These are phyloP conservation scores for Cheumatopsyche charites DNA, from an alignment of 1,140 invertebrate genomes.

Conservation along the genomic window DNA sequence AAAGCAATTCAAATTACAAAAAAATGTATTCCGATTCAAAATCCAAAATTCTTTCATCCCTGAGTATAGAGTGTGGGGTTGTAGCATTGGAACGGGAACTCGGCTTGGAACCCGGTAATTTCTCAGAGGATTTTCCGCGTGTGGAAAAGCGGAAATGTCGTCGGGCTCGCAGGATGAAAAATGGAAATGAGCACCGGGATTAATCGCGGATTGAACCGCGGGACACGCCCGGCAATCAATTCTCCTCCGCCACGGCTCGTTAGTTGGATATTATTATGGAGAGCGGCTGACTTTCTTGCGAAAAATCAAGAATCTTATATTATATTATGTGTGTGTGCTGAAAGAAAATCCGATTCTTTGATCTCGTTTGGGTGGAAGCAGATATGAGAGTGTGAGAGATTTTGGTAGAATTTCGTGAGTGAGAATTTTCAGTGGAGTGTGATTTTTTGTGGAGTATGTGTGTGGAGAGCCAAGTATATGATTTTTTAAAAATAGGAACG, in stretches of 20 bases:
- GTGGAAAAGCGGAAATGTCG: slow-evolving; percentile 33
- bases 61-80: background rate
- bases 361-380: no score
- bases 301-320: no score
- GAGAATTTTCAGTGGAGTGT: no score
- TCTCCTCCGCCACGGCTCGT: background rate
- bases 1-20: no score
- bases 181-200: slow-evolving; percentile 30
- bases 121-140: slow-evolving; percentile 35
- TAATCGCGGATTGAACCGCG: slow-evolving; percentile 35
- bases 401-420: no score
- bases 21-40: no score
- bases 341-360: background rate
- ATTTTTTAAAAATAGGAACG: no score
- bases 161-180: slow-evolving; percentile 27
- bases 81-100: slow-evolving; percentile 7
- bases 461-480: no score
- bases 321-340: background rate
- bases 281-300: background rate
- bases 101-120: slow-evolving; percentile 30
- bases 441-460: no score
- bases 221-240: slow-evolving; percentile 25
- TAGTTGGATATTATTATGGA: background rate
- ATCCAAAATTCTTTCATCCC: no score
- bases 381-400: no score